A percentile compares a stretch with the other conserved stretches of the same genome.
Evolutionary conservation across 2,797 vertebrate genomes (phyloP).

Genomic region (Alcedo quadribrachys): DNA sequence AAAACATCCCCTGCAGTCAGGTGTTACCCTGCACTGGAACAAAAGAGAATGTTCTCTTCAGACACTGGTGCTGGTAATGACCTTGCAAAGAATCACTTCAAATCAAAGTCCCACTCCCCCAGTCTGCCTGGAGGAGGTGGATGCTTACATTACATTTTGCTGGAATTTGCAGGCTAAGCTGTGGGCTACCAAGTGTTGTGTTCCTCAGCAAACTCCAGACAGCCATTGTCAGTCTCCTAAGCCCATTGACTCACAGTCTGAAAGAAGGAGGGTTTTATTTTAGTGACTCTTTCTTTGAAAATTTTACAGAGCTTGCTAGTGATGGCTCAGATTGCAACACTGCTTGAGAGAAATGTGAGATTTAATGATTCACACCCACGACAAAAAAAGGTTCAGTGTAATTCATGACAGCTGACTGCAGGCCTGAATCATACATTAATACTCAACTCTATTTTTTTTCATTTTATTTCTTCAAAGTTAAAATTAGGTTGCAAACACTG

Average conservation of each 20-base stretch:
- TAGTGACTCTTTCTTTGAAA: conserved; percentile 29
- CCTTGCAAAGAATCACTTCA: neutral
- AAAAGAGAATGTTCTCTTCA: neutral
- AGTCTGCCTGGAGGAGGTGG: neutral
- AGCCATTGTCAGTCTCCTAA: neutral
- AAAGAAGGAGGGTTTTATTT: neutral
- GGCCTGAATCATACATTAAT: conserved; percentile 13
- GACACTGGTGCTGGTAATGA: neutral
- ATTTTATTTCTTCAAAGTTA: conserved; percentile 31
- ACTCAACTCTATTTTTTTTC: neutral
- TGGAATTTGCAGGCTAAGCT: neutral
- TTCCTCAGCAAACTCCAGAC: neutral
- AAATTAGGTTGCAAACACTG: conserved; percentile 12
- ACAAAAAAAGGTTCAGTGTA: conserved; percentile 41
- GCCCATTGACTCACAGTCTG: neutral
- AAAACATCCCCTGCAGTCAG: neutral
- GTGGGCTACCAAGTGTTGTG: neutral
- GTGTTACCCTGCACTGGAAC: neutral
- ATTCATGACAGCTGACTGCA: conserved; percentile 45
- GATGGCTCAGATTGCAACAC: conserved; percentile 8
- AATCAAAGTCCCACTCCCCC: neutral
- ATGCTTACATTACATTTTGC: neutral
- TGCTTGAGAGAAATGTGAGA: conserved; percentile 7
- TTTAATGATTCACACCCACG: conserved; percentile 40
- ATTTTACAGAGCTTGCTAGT: neutral